These are phyloP conservation scores for Eucidaris tribuloides DNA, from an alignment of 35 echinoderm and acorn worm species.

Conservation along the genomic window DNA sequence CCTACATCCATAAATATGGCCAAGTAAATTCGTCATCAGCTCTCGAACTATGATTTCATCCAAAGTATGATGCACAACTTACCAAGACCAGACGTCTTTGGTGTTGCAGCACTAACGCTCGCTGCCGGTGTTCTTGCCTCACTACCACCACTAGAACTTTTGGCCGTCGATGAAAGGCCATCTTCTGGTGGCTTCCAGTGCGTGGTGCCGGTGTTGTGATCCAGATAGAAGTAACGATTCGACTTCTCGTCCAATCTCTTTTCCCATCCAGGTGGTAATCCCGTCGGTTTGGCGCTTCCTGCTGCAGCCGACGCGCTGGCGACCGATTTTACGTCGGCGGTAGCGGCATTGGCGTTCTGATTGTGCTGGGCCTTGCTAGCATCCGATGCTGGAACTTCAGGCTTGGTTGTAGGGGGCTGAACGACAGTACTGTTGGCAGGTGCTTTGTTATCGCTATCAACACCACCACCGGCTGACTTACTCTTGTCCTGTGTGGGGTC, in stretches of 20 bases:
- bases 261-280: conserved; percentile 82
- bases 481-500: neutral
- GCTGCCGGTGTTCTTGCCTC: neutral
- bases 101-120: neutral
- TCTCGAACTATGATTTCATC: too few species aligned
- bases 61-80: too few species aligned
- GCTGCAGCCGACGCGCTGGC: neutral
- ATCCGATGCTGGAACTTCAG: neutral
- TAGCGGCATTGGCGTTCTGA: conserved; percentile 18
- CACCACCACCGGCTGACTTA: neutral
- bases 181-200: conserved; percentile 64
- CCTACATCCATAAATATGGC: too few species aligned
- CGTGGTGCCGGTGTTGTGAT: conserved; percentile 70
- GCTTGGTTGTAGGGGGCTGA: neutral
- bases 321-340: neutral
- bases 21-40: too few species aligned
- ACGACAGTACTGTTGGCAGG: neutral
- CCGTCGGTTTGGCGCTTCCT: neutral
- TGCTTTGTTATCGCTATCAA: too few species aligned
- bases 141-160: neutral
- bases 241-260: conserved; percentile 53
- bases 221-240: conserved; percentile 74
- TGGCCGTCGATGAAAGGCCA: too few species aligned
- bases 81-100: too few species aligned
- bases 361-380: neutral